Percentiles rank a stretch among this genome's conserved stretches.
Conservation (phyloP, 2,888 invertebrate species). For the Sericinus montela region DNA sequence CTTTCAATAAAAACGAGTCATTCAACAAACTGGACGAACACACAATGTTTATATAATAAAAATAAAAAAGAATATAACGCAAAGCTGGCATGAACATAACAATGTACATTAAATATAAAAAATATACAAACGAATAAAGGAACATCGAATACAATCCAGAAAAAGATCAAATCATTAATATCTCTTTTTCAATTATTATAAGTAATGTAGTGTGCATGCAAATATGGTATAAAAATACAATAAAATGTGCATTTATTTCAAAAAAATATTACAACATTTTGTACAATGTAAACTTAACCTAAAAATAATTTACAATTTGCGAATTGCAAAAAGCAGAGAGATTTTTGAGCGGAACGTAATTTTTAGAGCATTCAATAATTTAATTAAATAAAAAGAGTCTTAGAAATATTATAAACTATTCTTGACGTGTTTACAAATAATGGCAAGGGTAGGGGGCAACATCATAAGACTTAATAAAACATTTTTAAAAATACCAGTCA, state of each 20-base stretch:
- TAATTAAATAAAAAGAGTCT: background rate
- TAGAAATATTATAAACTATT: conserved; percentile 8
- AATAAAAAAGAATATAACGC: background rate
- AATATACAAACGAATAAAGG: conserved; percentile 2
- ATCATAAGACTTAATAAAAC: no score
- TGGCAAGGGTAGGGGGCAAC: no score
- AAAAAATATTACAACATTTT: conserved; percentile 21
- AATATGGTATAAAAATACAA: conserved; percentile 8
- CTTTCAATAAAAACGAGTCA: background rate
- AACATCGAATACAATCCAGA: background rate
- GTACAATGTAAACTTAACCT: conserved; percentile 24
- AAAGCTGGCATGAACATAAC: background rate
- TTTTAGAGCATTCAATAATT: background rate
- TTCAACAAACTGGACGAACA: background rate
- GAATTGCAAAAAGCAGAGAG: background rate
- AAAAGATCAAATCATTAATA: background rate
- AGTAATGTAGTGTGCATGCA: background rate
- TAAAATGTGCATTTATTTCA: background rate
- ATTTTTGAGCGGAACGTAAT: background rate
- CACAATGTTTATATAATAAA: background rate
- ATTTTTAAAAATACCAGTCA: no score
- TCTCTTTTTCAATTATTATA: no score
- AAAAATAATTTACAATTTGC: conserved; percentile 16
- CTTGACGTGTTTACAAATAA: no score
- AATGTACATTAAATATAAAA: conserved; percentile 4